Evolutionary conservation across 2,888 invertebrate species (phyloP).

Genomic region (Tetragnatha montana): DNA sequence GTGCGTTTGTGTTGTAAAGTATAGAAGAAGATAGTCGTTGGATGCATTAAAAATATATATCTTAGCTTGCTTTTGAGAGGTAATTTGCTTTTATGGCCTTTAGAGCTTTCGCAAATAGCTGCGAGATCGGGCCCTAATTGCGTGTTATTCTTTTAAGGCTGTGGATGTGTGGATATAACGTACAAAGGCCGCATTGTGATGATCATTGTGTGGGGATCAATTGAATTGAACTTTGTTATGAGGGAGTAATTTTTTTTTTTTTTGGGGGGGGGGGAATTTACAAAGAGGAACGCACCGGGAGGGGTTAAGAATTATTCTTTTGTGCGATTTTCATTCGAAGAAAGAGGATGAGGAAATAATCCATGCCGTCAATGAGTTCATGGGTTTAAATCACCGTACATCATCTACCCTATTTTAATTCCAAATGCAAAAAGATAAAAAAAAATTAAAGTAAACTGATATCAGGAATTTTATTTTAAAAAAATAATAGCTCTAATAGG

Average conservation of each 20-base stretch:
- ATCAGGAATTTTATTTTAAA: no score
- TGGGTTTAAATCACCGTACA: no score
- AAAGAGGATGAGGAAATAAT: neutral
- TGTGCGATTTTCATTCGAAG: neutral
- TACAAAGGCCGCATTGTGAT: neutral
- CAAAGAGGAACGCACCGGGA: no score
- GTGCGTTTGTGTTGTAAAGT: neutral
- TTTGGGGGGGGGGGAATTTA: no score
- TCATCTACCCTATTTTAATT: no score
- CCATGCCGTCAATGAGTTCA: no score
- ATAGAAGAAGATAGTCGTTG: neutral
- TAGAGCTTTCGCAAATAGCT: neutral
- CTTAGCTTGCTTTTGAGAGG: neutral
- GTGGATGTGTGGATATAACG: neutral
- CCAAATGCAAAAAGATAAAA: no score
- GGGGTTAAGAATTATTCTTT: neutral
- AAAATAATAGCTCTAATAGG: no score
- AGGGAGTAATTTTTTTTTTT: no score
- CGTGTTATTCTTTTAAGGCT: neutral
- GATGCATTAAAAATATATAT: neutral
- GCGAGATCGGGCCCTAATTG: neutral
- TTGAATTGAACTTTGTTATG: no score
- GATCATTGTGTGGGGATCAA: neutral
- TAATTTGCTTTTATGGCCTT: constrained; percentile 19
- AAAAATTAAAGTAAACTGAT: no score